Evolutionary conservation across 2,113 vertebrate species (phyloP), one percentile per base, ranked within the genome.

Genomic region (Gallinago jamesoni): DNA sequence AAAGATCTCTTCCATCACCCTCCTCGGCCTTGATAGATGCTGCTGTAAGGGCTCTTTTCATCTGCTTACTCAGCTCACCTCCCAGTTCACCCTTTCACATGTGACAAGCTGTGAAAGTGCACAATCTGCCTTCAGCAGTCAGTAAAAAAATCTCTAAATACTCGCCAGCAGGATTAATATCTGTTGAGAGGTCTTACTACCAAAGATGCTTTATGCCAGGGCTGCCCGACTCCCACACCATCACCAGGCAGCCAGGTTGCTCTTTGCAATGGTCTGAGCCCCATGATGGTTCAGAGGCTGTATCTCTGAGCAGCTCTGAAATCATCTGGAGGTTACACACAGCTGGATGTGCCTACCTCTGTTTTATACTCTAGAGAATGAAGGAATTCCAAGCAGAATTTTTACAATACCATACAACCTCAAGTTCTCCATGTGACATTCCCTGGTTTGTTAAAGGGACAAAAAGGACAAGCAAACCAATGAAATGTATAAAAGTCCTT

Each of bases 261-360:
- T 67, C 89, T 63, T 55, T 52, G 55, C 31, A 70, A 41, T 0
- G 4, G 9, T 12, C 14, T 16, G 41, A 89, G 28, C 20, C 31
- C 52, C 0, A 2, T 16, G 25, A 11, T 0, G 2, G 60, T 10
- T 67, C 68, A 23, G 24, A 37, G 1, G 3, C 59, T 53, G 35
- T 62, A 20, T 1, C 14, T 41, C 73, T 33, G 43, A 64, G 81
- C 68, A 70, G 52, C 52, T 76, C 78, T 47, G 55, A 75, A 86
- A 67, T n/a, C 7, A 57, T 27, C 30, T 64, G 55, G 35, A 45
- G 25, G 55, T 66, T 53, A 60, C 15, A 52, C 5, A 48, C 33
- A 52, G 33, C 27, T 67, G 50, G 37, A 13, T 69, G 33, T 70
- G 33, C 48, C 76, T 43, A 33, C 6, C 20, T 14, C 21, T 15